Percentiles rank a stretch among this genome's conserved stretches.
Evolutionary conservation across 2,113 vertebrate genomes (phyloP).

Genomic region (Benitochromis conjunctus): DNA sequence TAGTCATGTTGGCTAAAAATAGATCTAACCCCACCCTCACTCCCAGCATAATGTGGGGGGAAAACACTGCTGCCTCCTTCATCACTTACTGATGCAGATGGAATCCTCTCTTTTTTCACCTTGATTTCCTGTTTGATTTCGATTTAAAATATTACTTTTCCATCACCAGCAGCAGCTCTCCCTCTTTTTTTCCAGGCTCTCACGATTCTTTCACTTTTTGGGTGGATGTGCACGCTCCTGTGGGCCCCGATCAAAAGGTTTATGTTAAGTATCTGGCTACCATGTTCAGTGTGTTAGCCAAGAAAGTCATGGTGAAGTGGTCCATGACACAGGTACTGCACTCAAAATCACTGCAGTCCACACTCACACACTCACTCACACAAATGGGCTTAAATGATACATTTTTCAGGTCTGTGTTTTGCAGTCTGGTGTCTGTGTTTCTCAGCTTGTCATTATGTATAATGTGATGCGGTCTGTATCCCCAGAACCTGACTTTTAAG

Average conservation of each 20-base stretch:
- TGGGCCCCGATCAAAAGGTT: slow-evolving; percentile 66
- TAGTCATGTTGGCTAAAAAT: not conserved
- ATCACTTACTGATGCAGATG: not conserved
- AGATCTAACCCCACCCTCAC: not conserved
- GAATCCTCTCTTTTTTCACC: not conserved
- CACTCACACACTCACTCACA: not conserved
- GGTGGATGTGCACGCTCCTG: slow-evolving; percentile 65
- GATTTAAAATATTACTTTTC: not conserved
- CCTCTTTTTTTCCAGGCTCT: slow-evolving; percentile 43
- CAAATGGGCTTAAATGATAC: not conserved
- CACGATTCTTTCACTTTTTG: slow-evolving; percentile 70
- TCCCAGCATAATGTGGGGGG: not conserved
- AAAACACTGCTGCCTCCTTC: not conserved
- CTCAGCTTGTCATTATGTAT: not conserved
- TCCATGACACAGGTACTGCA: slow-evolving; percentile 67
- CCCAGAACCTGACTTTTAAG: slow-evolving; percentile 85
- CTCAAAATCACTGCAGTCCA: not conserved
- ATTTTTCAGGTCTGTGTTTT: not conserved
- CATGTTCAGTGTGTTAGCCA: slow-evolving; percentile 66
- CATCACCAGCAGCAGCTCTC: not conserved
- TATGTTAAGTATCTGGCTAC: slow-evolving; percentile 67
- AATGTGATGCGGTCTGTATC: not conserved
- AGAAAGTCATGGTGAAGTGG: slow-evolving; percentile 73
- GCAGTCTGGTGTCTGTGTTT: not conserved
- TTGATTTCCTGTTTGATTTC: not conserved